Evolutionary conservation across 2,113 vertebrate species (phyloP).

Genomic region (Poeciliopsis turrubarensis): DNA sequence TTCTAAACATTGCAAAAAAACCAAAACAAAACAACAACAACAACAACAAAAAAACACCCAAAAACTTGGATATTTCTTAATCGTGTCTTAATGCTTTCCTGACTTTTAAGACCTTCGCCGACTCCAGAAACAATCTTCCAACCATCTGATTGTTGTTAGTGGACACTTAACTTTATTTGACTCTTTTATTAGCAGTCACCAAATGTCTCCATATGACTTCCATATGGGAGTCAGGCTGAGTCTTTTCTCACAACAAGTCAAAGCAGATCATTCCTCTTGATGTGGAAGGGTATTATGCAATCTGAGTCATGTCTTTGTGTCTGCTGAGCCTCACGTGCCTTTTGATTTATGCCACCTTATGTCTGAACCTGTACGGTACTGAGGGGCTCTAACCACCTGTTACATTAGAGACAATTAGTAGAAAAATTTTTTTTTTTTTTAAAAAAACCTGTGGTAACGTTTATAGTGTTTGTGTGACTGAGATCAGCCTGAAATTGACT

Average conservation of each 20-base stretch:
- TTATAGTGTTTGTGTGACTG: neutral
- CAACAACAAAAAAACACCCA: too few species aligned
- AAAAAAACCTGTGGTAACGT: neutral
- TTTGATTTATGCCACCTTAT: neutral
- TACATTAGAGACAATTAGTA: neutral
- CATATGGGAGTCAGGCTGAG: neutral
- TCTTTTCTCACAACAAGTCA: slow-evolving; percentile 6
- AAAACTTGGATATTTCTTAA: neutral
- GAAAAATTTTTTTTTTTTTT: too few species aligned
- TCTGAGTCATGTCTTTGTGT: neutral
- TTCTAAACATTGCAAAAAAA: too few species aligned
- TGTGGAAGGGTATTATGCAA: neutral
- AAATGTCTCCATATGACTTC: slow-evolving; percentile 22
- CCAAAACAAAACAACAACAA: neutral
- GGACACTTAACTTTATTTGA: slow-evolving; percentile 20
- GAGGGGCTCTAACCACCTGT: too few species aligned
- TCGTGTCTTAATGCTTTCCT: slow-evolving; percentile 19
- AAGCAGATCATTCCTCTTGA: slow-evolving; percentile 1
- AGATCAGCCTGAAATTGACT: too few species aligned
- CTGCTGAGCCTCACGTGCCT: neutral
- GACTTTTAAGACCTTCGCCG: slow-evolving; percentile 7
- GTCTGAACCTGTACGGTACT: neutral
- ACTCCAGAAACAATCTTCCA: slow-evolving; percentile 23
- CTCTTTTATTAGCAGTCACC: slow-evolving; percentile 25
- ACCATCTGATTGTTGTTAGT: slow-evolving; percentile 36